phyloP scores from a whole-genome alignment of 2,888 invertebrate genomes.

The Schizaphis graminum region DNA sequence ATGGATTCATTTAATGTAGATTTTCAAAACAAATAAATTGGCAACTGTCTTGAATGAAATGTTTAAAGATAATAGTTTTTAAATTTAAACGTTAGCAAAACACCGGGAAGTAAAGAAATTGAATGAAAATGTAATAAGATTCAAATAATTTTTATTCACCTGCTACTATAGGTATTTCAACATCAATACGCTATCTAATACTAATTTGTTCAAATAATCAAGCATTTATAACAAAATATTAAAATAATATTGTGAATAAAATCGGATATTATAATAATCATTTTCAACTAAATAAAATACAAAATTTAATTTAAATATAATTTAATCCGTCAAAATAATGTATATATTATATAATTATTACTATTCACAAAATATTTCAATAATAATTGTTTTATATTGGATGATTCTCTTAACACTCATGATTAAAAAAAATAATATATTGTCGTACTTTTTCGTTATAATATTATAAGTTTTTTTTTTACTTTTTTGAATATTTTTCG shows the following conservation, averaged over 20 bases:
- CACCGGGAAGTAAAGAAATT: not conserved
- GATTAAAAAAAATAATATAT: too few relatives aligned
- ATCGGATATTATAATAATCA: not conserved
- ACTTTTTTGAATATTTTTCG: too few relatives aligned
- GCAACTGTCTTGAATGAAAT: not conserved
- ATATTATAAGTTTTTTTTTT: too few relatives aligned
- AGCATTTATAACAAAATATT: not conserved
- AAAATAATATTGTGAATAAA: not conserved
- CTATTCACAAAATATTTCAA: not conserved
- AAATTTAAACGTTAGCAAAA: not conserved
- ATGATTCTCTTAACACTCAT: too few relatives aligned
- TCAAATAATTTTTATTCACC: not conserved
- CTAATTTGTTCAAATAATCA: not conserved
- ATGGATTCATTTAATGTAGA: not conserved
- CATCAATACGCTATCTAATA: not conserved
- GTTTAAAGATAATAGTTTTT: not conserved
- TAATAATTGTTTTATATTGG: not conserved
- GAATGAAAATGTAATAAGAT: not conserved
- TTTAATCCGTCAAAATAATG: not conserved
- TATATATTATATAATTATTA: not conserved
- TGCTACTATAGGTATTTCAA: not conserved
- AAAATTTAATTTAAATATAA: not conserved
- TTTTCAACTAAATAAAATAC: not conserved
- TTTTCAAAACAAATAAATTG: not conserved
- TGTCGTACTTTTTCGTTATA: too few relatives aligned